Conservation (phyloP, 2,113 vertebrate species). For the Sturnus vulgaris region DNA sequence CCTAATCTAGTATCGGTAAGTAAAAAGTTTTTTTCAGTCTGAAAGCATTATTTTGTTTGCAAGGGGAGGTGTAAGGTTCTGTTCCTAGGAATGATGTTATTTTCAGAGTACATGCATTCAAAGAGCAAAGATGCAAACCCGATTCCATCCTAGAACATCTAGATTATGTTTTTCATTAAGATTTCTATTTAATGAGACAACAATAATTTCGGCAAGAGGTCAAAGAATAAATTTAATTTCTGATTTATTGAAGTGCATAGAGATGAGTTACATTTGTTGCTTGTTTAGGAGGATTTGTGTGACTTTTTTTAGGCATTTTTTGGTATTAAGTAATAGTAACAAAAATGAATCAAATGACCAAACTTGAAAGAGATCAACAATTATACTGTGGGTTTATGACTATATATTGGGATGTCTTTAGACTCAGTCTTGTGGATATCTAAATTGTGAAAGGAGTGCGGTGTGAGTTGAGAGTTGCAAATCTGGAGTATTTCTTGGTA, state of each 20-base stretch:
- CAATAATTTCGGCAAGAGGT: neutral
- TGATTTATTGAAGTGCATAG: neutral
- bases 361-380: neutral
- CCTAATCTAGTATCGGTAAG: neutral
- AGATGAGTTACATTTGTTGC: neutral
- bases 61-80: neutral
- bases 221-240: neutral
- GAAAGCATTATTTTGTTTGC: neutral
- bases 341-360: neutral
- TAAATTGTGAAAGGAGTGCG: neutral
- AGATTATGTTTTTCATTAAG: neutral
- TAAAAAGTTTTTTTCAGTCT: neutral
- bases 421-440: neutral
- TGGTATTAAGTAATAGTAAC: neutral
- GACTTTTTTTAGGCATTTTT: neutral
- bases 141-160: neutral
- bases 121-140: neutral
- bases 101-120: neutral
- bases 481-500: neutral
- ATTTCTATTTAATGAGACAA: neutral
- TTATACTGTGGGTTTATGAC: neutral
- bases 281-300: neutral
- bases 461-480: neutral
- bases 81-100: neutral
- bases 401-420: neutral